These are phyloP conservation scores for Nowickia ferox DNA, from an alignment of 2,888 invertebrate genomes.

Conservation along the genomic window DNA sequence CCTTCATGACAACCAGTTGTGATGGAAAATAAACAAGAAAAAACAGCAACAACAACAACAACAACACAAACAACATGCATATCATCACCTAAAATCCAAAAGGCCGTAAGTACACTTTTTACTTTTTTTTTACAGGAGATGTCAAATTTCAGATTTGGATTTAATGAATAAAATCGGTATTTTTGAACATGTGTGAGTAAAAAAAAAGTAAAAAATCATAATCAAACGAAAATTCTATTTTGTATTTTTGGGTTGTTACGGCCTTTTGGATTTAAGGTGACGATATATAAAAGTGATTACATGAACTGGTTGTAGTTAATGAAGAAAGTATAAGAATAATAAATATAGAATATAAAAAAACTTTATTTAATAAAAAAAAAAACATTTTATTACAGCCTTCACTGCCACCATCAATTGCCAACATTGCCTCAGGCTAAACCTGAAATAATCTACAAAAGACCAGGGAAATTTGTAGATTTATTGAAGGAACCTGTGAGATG, in stretches of 20 bases:
- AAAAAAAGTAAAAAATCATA: too few species aligned
- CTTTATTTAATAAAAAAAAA: constrained; percentile 6
- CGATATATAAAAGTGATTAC: constrained; percentile 29
- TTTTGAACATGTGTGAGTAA: too few species aligned
- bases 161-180: too few species aligned
- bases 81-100: too few species aligned
- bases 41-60: constrained; percentile 23
- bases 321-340: constrained; percentile 48
- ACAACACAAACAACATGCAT: not conserved
- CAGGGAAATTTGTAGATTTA: not conserved
- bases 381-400: constrained; percentile 8
- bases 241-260: too few species aligned
- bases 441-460: not conserved
- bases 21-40: constrained; percentile 47
- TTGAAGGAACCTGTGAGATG: constrained; percentile 1
- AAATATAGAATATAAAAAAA: constrained; percentile 21
- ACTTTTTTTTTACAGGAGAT: too few species aligned
- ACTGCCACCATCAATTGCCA: not conserved
- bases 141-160: too few species aligned
- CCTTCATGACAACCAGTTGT: not conserved
- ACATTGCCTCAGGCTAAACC: not conserved
- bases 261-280: too few species aligned
- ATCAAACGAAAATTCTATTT: too few species aligned
- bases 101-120: too few species aligned
- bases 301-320: constrained; percentile 46